Evolutionary conservation across 2,888 invertebrate genomes (phyloP).

Genomic region (Merodon equestris): DNA sequence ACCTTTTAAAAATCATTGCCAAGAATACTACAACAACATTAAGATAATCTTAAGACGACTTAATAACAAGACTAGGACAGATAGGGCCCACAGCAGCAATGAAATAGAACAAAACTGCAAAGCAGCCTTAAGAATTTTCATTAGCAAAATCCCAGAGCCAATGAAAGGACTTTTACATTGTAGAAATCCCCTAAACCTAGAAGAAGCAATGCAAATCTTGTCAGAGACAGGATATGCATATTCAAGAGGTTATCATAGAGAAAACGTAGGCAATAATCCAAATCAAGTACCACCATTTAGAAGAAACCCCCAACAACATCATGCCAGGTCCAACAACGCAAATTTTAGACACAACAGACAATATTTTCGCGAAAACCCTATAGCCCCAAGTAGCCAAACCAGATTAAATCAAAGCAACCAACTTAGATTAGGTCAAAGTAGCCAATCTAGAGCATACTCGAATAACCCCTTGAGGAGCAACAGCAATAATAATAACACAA

Average conservation of each 20-base stretch:
- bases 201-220: conserved; percentile 54
- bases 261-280: no score
- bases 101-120: conserved; percentile 29
- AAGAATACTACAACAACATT: conserved; percentile 22
- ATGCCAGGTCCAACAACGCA: no score
- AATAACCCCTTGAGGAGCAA: conserved; percentile 1
- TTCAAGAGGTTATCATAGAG: neutral
- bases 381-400: neutral
- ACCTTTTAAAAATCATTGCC: conserved; percentile 8
- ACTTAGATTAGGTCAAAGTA: neutral
- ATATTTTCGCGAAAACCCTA: no score
- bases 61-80: conserved; percentile 55
- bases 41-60: conserved; percentile 35
- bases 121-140: conserved; percentile 34
- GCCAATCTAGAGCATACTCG: neutral
- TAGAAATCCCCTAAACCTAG: conserved; percentile 46
- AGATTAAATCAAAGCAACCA: no score
- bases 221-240: conserved; percentile 51
- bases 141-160: conserved; percentile 43
- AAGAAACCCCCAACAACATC: neutral
- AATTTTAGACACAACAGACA: no score
- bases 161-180: conserved; percentile 45
- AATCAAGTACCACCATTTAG: no score
- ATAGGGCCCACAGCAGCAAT: neutral
- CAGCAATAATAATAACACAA: neutral